These are phyloP conservation scores for Characodon lateralis DNA, from an alignment of 2,797 vertebrate genomes.

Conservation along the genomic window DNA sequence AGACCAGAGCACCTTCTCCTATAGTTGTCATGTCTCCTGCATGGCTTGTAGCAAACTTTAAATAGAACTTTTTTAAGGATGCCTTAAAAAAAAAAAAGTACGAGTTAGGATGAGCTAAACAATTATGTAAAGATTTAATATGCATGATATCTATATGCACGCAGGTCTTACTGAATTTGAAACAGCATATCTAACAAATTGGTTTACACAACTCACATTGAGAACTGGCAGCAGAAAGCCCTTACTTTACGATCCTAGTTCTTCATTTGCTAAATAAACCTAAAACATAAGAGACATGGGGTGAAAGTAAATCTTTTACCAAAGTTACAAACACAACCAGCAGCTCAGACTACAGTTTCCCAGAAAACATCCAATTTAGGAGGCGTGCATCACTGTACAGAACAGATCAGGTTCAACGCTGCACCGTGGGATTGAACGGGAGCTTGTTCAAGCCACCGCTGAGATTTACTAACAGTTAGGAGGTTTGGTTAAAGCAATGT, in stretches of 20 bases:
- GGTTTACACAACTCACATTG: not conserved
- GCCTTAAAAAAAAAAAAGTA: too few relatives aligned
- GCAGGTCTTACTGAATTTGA: not conserved
- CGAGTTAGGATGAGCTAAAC: too few relatives aligned
- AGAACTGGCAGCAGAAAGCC: not conserved
- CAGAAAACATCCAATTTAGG: too few relatives aligned
- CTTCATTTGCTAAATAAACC: not conserved
- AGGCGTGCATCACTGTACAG: too few relatives aligned
- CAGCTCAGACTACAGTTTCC: not conserved
- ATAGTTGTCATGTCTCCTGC: not conserved
- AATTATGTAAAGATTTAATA: too few relatives aligned
- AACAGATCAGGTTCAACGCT: not conserved
- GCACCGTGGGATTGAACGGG: conserved; percentile 1
- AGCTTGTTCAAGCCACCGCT: conserved; percentile 11
- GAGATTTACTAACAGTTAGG: not conserved
- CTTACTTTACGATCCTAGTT: not conserved
- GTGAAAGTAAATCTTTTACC: not conserved
- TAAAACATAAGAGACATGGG: not conserved
- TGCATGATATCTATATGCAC: not conserved
- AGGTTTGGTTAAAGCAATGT: not conserved
- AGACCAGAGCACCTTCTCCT: not conserved
- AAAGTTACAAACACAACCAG: not conserved
- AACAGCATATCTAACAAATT: not conserved
- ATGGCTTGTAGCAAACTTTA: too few relatives aligned
- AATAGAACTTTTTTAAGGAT: too few relatives aligned